A percentile compares a stretch with the other conserved stretches of the same genome.
phyloP scores from a whole-genome alignment of 2,888 invertebrate genomes.

The Buathra laborator region DNA sequence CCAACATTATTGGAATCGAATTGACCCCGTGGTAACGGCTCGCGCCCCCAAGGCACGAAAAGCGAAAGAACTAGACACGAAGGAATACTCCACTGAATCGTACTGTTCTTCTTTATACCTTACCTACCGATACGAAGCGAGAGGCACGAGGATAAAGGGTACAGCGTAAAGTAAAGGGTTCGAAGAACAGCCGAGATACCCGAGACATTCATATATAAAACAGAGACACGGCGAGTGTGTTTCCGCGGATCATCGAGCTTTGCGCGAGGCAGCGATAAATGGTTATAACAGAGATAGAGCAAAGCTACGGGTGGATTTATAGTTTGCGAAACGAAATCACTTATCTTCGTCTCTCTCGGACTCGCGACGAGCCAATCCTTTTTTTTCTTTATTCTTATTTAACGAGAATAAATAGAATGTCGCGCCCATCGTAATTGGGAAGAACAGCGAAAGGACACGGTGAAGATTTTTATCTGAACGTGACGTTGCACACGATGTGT shows the following conservation, averaged over 20 bases:
- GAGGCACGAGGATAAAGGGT: neutral
- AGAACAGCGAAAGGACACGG: too few relatives aligned
- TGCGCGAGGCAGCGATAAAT: slow-evolving; percentile 28
- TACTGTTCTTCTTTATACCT: slow-evolving; percentile 5
- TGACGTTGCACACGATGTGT: too few relatives aligned
- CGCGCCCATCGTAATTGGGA: too few relatives aligned
- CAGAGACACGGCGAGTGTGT: neutral
- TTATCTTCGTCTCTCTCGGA: slow-evolving; percentile 35
- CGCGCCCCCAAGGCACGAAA: slow-evolving; percentile 24
- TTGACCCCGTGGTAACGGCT: slow-evolving; percentile 55
- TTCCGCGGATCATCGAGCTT: slow-evolving; percentile 28
- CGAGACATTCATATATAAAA: slow-evolving; percentile 20
- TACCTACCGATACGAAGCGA: neutral
- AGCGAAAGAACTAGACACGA: slow-evolving; percentile 28
- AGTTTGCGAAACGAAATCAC: slow-evolving; percentile 36
- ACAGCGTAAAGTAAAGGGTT: slow-evolving; percentile 24
- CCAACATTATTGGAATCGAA: slow-evolving; percentile 63
- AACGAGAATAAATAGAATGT: too few relatives aligned
- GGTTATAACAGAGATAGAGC: neutral
- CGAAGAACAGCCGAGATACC: slow-evolving; percentile 28
- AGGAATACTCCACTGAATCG: slow-evolving; percentile 20
- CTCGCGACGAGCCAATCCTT: neutral
- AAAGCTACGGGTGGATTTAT: slow-evolving; percentile 16
- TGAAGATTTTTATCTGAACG: too few relatives aligned
- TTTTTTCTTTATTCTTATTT: too few relatives aligned